phyloP scores from a whole-genome alignment of 2,888 invertebrate species.

The Neoaliturus tenellus region DNA sequence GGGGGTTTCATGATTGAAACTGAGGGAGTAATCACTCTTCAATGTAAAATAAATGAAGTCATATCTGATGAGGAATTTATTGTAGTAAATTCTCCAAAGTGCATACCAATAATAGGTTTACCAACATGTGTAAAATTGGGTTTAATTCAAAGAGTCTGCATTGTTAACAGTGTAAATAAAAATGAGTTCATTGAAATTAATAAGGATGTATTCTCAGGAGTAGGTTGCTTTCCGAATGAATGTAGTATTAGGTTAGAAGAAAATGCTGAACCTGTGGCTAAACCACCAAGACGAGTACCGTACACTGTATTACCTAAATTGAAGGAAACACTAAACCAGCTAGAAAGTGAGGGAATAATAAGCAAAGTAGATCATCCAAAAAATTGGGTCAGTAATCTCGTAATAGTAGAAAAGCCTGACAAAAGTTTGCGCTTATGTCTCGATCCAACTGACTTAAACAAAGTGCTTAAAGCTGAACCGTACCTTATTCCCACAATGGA shows the following conservation, averaged over 20 bases:
- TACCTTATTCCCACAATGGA: constrained; percentile 13
- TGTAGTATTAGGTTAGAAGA: neutral
- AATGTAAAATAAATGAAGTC: neutral
- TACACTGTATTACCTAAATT: constrained; percentile 17
- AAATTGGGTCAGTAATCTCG: constrained; percentile 37
- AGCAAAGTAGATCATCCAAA: neutral
- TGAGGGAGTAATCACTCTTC: neutral
- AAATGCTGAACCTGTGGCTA: neutral
- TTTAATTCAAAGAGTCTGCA: neutral
- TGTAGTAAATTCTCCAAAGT: neutral
- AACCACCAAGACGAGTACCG: constrained; percentile 16
- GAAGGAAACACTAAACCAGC: neutral
- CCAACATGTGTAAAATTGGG: neutral
- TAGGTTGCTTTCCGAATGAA: neutral
- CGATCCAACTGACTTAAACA: constrained; percentile 16
- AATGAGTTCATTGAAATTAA: neutral
- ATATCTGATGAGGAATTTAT: neutral
- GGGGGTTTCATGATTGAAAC: neutral
- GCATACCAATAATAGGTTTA: neutral
- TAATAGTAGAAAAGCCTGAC: constrained; percentile 18
- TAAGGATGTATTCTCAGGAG: constrained; percentile 17
- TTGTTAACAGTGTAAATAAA: too few relatives aligned
- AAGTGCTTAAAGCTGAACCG: neutral
- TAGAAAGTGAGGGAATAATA: neutral
- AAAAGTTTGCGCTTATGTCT: constrained; percentile 31